phyloP scores from a whole-genome alignment of 2,888 invertebrate genomes.

The Acanthoscelides obtectus region DNA sequence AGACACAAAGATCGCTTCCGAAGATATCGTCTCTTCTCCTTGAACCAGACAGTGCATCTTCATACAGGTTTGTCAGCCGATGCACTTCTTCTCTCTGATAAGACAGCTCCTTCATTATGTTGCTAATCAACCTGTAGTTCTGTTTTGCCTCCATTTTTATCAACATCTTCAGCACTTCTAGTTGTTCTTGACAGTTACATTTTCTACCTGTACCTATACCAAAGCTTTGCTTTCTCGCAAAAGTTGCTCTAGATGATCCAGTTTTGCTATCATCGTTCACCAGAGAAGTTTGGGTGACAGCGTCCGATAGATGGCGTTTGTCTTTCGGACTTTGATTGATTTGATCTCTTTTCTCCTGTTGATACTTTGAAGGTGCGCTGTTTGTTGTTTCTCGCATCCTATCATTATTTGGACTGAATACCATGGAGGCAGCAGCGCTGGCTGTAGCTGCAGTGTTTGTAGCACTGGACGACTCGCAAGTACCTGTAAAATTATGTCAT shows the following conservation, averaged over 20 bases:
- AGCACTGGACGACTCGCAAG: not conserved
- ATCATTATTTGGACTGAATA: not conserved
- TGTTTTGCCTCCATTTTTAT: constrained; percentile 21
- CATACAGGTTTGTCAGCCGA: not conserved
- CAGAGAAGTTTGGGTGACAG: not conserved
- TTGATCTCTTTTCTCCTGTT: not conserved
- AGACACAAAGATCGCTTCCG: not conserved
- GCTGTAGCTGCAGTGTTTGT: not conserved
- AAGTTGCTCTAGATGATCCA: not conserved
- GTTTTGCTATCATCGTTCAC: not conserved
- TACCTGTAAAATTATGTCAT: too few species aligned
- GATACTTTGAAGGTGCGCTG: not conserved
- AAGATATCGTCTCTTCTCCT: constrained; percentile 4
- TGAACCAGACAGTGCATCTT: not conserved
- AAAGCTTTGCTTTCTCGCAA: not conserved
- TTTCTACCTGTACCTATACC: not conserved
- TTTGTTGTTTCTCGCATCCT: too few species aligned
- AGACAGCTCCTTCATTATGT: constrained; percentile 18
- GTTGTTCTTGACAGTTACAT: constrained; percentile 3
- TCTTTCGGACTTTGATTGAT: too few species aligned
- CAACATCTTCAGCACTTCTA: constrained; percentile 15
- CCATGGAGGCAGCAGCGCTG: not conserved
- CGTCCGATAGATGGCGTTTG: too few species aligned
- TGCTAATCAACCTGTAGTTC: constrained; percentile 20
- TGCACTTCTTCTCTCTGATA: constrained; percentile 16